These are phyloP conservation scores for Drosophila eohydei DNA, from an alignment of 2,888 invertebrate species.

Conservation along the genomic window DNA sequence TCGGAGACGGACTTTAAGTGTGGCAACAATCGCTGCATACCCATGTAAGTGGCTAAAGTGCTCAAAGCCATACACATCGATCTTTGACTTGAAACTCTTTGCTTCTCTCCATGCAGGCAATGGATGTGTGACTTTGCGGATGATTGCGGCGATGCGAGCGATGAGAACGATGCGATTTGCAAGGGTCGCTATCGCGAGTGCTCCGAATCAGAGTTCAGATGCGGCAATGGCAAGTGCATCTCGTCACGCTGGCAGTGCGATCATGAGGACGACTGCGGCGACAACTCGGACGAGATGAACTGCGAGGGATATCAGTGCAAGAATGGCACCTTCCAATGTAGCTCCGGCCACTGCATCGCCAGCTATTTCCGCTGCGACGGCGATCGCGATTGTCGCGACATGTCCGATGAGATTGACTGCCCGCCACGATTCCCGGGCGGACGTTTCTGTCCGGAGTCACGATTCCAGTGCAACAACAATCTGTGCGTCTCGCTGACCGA, in stretches of 20 bases:
- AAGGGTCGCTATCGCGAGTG: conserved; percentile 94
- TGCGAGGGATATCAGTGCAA: conserved; percentile 94
- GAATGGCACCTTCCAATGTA: conserved; percentile 96
- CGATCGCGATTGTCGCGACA: conserved; percentile 94
- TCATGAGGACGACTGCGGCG: conserved; percentile 98
- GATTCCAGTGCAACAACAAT: conserved; percentile 96
- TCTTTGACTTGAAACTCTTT: not conserved
- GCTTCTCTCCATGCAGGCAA: conserved; percentile 85
- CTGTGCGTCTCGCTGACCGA: conserved; percentile 95
- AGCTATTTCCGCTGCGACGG: conserved; percentile 95
- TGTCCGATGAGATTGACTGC: conserved; percentile 95
- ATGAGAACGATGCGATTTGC: conserved; percentile 93
- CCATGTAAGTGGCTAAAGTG: conserved; percentile 85
- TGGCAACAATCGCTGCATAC: conserved; percentile 94
- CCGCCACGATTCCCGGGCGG: conserved; percentile 95
- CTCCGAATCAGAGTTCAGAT: conserved; percentile 96
- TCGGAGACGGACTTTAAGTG: conserved; percentile 96
- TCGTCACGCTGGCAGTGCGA: conserved; percentile 97
- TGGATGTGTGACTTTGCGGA: conserved; percentile 99
- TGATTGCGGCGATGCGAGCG: conserved; percentile 97
- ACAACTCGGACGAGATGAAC: conserved; percentile 94
- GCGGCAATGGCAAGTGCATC: conserved; percentile 95
- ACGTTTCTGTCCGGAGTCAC: conserved; percentile 94
- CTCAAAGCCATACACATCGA: not conserved
- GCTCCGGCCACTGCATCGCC: conserved; percentile 96